Percentiles rank a stretch among this genome's conserved stretches.
Conservation (phyloP, 2,888 invertebrate species). For the Cylindroiulus punctatus region DNA sequence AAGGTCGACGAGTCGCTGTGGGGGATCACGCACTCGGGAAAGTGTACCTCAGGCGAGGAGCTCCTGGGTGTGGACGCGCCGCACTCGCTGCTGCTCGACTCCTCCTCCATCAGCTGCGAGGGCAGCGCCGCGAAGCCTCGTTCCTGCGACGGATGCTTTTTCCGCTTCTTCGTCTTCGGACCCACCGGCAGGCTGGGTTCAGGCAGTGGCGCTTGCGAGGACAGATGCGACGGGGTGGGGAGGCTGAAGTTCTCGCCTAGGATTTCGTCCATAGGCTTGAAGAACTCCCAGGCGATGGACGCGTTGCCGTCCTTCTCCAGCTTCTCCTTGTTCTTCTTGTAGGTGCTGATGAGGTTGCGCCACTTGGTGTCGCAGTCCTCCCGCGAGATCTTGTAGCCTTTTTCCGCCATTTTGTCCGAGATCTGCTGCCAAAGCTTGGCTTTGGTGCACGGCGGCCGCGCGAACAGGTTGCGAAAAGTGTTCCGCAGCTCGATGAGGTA, state of each 20-base stretch:
- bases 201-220: neutral
- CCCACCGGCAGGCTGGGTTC: neutral
- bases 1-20: neutral
- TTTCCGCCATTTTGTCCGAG: no score
- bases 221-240: neutral
- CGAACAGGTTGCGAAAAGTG: neutral
- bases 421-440: neutral
- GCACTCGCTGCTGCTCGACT: neutral
- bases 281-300: neutral
- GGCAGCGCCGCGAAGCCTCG: neutral
- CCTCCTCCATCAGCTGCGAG: neutral
- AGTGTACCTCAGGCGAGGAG: neutral
- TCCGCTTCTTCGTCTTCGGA: neutral
- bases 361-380: no score
- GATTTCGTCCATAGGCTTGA: conserved; percentile 1
- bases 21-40: neutral
- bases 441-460: neutral
- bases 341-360: no score
- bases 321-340: no score
- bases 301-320: conserved; percentile 7
- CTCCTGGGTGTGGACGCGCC: neutral
- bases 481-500: neutral
- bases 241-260: neutral
- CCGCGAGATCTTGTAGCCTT: no score
- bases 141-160: neutral